Base-by-base conservation (phyloP, 2,797 vertebrate species). In the Galago senegalensis region DNA sequence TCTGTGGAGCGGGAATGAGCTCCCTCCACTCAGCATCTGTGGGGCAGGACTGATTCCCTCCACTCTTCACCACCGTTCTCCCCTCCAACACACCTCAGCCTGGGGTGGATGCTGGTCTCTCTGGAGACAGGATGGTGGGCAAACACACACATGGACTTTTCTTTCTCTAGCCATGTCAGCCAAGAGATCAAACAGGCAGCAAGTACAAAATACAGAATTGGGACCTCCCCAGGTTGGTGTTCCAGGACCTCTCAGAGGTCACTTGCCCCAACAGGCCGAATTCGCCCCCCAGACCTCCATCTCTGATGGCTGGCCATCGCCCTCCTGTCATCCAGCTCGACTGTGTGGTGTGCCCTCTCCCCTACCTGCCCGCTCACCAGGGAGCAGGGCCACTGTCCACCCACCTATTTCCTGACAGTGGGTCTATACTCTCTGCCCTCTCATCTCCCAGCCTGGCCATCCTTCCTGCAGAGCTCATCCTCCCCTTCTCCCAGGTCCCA, bases 221-320 rank as follows among this genome's bases (percentile, higher is more conserved):
- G 17, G 1, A 1, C 58, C 8, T 40, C 46, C 29, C 1, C 0
- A 0, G 3, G 14, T 18, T 14, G 0, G 7, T 3, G 37, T 11
- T 7, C 14, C 43, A 6, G 4, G 1, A 11, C 43, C 63, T 40
- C 70, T 34, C 14, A 3, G 34, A 17, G 2, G 46, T 27, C 70
- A 31, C 72, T 5, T 34, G 40, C 29, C 56, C 34, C n/a, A 58
- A 5, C 40, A 23, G 6, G 21, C 21, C 53, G 31, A 11, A 6
- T 49, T 11, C 0, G 0, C 43, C 17, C 1, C 2, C 5, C 3
- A 14, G 2, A 16, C 29, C 20, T 10, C 43, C 29, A 9, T 20
- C 73, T 49, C 43, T 76, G 43, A 49, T 29, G 5, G 27, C 43
- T 25, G 40, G 23, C 37, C 5, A 16, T 9, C 40, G 2, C 25